Percentiles rank a stretch among this genome's conserved stretches.
phyloP scores from a whole-genome alignment of 2,888 invertebrate genomes.

The Polyommatus icarus region DNA sequence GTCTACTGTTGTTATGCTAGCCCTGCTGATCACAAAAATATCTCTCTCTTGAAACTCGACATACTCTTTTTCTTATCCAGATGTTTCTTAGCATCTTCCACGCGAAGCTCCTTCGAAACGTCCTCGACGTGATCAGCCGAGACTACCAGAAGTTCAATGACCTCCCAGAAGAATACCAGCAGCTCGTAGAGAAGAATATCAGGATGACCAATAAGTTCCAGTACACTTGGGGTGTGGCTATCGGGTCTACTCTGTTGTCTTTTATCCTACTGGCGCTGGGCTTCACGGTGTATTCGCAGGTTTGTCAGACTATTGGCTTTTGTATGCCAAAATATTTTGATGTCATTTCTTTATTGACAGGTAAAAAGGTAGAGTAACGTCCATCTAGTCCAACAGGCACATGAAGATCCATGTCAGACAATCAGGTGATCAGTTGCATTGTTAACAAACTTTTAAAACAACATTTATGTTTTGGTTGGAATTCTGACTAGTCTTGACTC shows the following conservation, averaged over 20 bases:
- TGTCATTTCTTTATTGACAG: too few relatives aligned
- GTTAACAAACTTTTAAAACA: too few relatives aligned
- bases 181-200: neutral
- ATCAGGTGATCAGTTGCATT: too few relatives aligned
- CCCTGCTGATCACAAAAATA: too few relatives aligned
- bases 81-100: conserved; percentile 35
- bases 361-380: too few relatives aligned
- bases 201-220: conserved; percentile 10
- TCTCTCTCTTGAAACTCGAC: too few relatives aligned
- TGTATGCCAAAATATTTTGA: too few relatives aligned
- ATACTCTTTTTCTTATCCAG: conserved; percentile 32
- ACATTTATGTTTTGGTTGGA: too few relatives aligned
- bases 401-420: too few relatives aligned
- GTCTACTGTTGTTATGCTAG: too few relatives aligned
- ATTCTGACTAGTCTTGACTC: too few relatives aligned
- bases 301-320: neutral
- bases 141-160: neutral
- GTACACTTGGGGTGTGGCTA: neutral
- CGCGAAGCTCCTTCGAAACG: neutral
- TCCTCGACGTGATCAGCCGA: neutral
- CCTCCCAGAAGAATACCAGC: conserved; percentile 10
- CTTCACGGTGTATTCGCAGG: conserved; percentile 11
- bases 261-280: neutral
- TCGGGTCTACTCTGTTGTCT: neutral
- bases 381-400: too few relatives aligned